Percentiles rank a stretch among this genome's conserved stretches.
Conservation (phyloP, 2,888 invertebrate genomes). For the Eupithecia subumbrata region DNA sequence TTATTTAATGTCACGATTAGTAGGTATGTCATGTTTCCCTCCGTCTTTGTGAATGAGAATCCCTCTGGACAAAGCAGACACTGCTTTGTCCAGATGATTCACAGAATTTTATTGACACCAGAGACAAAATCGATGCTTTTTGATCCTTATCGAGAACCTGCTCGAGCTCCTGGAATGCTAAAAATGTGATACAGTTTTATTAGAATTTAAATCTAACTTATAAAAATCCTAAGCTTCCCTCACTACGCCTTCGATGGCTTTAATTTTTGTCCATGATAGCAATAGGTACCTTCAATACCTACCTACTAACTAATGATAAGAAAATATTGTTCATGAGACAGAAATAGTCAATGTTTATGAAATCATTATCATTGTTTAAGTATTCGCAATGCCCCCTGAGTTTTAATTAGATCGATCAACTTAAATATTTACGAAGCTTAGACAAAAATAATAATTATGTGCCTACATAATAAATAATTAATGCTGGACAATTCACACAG, state of each 20-base stretch:
- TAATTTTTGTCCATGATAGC: neutral
- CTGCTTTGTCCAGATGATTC: no score
- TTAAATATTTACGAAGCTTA: neutral
- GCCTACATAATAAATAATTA: no score
- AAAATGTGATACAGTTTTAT: neutral
- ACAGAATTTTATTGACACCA: neutral
- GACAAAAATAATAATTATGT: no score
- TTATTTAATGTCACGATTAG: neutral
- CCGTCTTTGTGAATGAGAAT: neutral
- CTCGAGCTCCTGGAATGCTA: neutral
- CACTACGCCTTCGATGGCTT: neutral
- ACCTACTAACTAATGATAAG: neutral
- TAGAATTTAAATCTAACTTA: neutral
- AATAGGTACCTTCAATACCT: neutral
- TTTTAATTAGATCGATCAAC: neutral
- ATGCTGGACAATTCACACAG: no score
- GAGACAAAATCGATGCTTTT: neutral
- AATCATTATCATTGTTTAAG: conserved; percentile 10
- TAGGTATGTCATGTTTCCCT: neutral
- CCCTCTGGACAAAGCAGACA: neutral
- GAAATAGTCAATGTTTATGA: conserved; percentile 12
- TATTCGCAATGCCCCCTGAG: conserved; percentile 7
- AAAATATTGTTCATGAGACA: neutral
- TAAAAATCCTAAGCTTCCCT: neutral
- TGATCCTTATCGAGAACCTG: neutral